Conservation (phyloP, 2,888 invertebrate species). For the Arctia plantaginis region DNA sequence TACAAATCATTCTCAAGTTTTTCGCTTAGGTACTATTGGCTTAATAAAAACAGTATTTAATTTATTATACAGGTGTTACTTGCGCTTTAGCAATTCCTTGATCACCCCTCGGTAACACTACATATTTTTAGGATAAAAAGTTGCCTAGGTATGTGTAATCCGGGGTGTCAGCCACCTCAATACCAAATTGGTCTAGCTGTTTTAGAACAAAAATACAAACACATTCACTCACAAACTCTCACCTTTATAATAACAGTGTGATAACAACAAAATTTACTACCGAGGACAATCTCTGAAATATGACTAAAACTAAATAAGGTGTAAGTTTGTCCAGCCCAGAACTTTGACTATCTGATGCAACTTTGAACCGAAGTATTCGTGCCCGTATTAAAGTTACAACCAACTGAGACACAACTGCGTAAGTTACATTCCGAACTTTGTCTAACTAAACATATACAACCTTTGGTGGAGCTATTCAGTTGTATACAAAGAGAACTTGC, state of each 20-base stretch:
- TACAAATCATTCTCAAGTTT: not conserved
- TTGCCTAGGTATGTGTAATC: no score
- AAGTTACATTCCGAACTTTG: slow-evolving; percentile 30
- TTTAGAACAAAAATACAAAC: no score
- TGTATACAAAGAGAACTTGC: not conserved
- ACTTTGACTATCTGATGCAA: slow-evolving; percentile 36
- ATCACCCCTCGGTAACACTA: no score
- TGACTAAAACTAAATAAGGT: slow-evolving; percentile 40
- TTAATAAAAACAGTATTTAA: not conserved
- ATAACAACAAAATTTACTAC: not conserved
- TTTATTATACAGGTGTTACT: no score
- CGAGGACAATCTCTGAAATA: slow-evolving; percentile 23
- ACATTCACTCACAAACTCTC: no score
- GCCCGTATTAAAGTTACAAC: slow-evolving; percentile 38
- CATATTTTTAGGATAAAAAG: no score
- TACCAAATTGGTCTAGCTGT: no score
- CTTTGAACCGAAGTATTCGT: slow-evolving; percentile 36
- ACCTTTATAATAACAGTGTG: no score
- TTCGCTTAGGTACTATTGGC: not conserved
- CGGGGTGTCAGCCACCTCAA: no score
- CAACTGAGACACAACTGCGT: slow-evolving; percentile 30
- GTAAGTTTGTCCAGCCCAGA: slow-evolving; percentile 15
- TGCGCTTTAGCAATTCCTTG: no score
- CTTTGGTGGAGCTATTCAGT: not conserved
- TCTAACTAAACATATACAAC: slow-evolving; percentile 11